These are phyloP conservation scores for Bombus soroeensis DNA, from an alignment of 1,140 invertebrate species.

Conservation along the genomic window DNA sequence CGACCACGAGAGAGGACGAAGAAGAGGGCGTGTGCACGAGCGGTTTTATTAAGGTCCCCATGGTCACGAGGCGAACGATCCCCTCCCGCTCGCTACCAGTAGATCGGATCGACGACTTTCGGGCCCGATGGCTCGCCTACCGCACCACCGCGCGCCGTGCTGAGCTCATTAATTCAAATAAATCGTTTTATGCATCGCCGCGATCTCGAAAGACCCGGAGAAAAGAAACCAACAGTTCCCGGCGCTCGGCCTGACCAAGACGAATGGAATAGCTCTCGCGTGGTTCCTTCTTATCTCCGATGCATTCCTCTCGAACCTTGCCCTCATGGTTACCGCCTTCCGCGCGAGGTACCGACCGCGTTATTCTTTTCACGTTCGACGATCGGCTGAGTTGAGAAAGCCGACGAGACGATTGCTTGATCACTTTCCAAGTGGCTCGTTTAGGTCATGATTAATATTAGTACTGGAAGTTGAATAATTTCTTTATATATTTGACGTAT, in stretches of 20 bases:
- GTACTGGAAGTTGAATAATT: too few relatives aligned
- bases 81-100: neutral
- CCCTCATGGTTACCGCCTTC: constrained; percentile 46
- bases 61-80: constrained; percentile 63
- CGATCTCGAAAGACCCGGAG: constrained; percentile 64
- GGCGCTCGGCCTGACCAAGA: constrained; percentile 76
- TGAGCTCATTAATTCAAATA: constrained; percentile 81
- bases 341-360: neutral
- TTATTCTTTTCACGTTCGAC: neutral
- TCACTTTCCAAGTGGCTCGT: too few relatives aligned
- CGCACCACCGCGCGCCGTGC: constrained; percentile 67
- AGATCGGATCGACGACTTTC: constrained; percentile 77
- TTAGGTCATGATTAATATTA: too few relatives aligned
- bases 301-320: constrained; percentile 68
- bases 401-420: too few relatives aligned
- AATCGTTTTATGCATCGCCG: constrained; percentile 78
- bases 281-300: constrained; percentile 68
- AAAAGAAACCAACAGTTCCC: constrained; percentile 59
- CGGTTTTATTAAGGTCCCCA: constrained; percentile 70
- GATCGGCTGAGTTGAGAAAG: neutral
- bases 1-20: constrained; percentile 25
- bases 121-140: constrained; percentile 35
- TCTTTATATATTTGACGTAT: too few relatives aligned
- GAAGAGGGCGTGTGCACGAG: constrained; percentile 42
- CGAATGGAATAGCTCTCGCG: constrained; percentile 71